A percentile compares a stretch with the other conserved stretches of the same genome.
Conservation (phyloP, 2,888 invertebrate species). For the Netelia fuscicornis region DNA sequence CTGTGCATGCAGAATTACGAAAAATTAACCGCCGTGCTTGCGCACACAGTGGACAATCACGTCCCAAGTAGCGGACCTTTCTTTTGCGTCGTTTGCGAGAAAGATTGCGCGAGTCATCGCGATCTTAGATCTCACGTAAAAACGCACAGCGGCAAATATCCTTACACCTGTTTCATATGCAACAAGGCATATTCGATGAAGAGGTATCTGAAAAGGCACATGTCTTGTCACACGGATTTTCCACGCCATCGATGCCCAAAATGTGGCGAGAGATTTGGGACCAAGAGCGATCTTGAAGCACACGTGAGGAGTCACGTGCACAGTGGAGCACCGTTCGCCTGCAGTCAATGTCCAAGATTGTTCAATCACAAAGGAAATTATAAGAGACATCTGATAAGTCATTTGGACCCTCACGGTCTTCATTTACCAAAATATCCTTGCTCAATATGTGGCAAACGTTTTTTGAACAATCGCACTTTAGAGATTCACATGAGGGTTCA, state of each 20-base stretch:
- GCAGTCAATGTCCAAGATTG: slow-evolving; percentile 79
- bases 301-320: slow-evolving; percentile 76
- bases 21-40: slow-evolving; percentile 75
- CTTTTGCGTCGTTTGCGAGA: slow-evolving; percentile 87
- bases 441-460: slow-evolving; percentile 86
- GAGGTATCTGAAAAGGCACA: slow-evolving; percentile 82
- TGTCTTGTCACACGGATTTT: slow-evolving; percentile 82
- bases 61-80: slow-evolving; percentile 84
- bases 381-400: slow-evolving; percentile 81
- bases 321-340: slow-evolving; percentile 77
- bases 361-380: slow-evolving; percentile 83
- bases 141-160: slow-evolving; percentile 86
- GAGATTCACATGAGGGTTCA: slow-evolving; percentile 87
- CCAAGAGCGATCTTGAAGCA: slow-evolving; percentile 78
- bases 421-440: slow-evolving; percentile 86
- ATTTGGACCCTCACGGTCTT: slow-evolving; percentile 79
- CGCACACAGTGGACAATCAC: slow-evolving; percentile 81
- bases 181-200: slow-evolving; percentile 81
- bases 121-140: slow-evolving; percentile 87
- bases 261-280: slow-evolving; percentile 79
- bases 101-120: slow-evolving; percentile 86
- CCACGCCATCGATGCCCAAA: slow-evolving; percentile 81
- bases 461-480: slow-evolving; percentile 87
- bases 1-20: slow-evolving; percentile 80
- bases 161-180: slow-evolving; percentile 85